These are phyloP conservation scores for Sebastolobus altivelis DNA, from an alignment of 2,797 vertebrate genomes.

Conservation along the genomic window DNA sequence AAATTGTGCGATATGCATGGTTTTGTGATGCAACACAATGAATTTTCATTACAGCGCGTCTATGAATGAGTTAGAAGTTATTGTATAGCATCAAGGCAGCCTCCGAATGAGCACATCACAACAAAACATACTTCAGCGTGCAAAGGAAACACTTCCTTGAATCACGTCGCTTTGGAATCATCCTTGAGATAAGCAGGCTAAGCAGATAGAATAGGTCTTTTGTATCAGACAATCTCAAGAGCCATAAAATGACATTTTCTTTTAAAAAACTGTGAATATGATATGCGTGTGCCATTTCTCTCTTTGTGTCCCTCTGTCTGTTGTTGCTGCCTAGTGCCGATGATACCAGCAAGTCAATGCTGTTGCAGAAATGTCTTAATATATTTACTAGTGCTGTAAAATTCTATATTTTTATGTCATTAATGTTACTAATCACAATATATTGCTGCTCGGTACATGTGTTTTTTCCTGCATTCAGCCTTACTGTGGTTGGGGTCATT, in stretches of 20 bases:
- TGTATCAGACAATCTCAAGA: slow-evolving; percentile 54
- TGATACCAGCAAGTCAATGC: slow-evolving; percentile 70
- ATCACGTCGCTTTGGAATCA: slow-evolving; percentile 23
- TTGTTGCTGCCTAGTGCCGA: slow-evolving; percentile 67
- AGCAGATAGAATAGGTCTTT: slow-evolving; percentile 22
- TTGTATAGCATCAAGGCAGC: slow-evolving; percentile 13
- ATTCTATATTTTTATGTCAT: slow-evolving; percentile 66
- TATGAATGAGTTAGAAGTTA: slow-evolving; percentile 23
- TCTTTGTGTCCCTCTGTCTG: slow-evolving; percentile 31
- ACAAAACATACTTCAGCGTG: slow-evolving; percentile 26
- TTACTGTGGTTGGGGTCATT: slow-evolving; percentile 15
- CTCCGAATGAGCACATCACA: slow-evolving; percentile 37
- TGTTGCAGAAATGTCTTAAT: slow-evolving; percentile 85
- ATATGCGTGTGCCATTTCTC: slow-evolving; percentile 59
- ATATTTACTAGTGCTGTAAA: slow-evolving; percentile 74
- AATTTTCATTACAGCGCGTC: slow-evolving; percentile 21
- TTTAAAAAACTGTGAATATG: slow-evolving; percentile 65
- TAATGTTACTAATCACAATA: slow-evolving; percentile 61
- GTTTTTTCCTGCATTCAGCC: slow-evolving; percentile 38
- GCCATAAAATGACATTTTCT: slow-evolving; percentile 35
- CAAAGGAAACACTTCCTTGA: slow-evolving; percentile 31
- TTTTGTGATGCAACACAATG: slow-evolving; percentile 27
- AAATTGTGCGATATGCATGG: background rate
- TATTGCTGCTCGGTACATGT: slow-evolving; percentile 73
- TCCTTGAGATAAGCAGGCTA: slow-evolving; percentile 18